Percentiles rank a stretch among this genome's conserved stretches.
These are phyloP conservation scores for Muscicapa adusta DNA, from an alignment of 2,113 vertebrate genomes.

Conservation along the genomic window DNA sequence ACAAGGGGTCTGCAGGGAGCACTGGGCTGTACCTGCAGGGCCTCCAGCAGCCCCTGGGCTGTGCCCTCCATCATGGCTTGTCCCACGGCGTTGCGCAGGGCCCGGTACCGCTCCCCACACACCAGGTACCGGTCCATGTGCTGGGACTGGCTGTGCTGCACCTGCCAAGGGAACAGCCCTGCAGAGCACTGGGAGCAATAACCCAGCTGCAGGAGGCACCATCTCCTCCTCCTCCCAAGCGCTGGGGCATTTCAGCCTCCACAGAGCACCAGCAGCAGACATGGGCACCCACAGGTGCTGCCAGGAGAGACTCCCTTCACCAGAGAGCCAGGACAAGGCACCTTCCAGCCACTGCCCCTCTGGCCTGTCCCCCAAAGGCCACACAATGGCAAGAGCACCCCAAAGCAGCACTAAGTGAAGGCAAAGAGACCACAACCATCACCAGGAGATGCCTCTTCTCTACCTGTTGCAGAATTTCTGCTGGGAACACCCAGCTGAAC, in stretches of 20 bases:
- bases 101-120: constrained; percentile 78
- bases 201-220: not conserved
- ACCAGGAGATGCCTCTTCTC: not conserved
- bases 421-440: not conserved
- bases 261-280: not conserved
- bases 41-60: constrained; percentile 43
- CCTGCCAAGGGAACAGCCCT: not conserved
- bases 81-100: constrained; percentile 79
- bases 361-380: not conserved
- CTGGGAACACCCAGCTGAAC: constrained; percentile 85
- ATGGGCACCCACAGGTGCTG: not conserved
- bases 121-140: constrained; percentile 83
- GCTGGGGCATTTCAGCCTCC: not conserved
- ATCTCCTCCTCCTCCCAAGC: not conserved
- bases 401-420: not conserved
- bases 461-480: constrained; percentile 78
- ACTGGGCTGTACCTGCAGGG: constrained; percentile 73
- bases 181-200: not conserved
- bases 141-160: constrained; percentile 39
- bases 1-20: not conserved
- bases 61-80: constrained; percentile 71
- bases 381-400: not conserved
- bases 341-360: not conserved
- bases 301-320: not conserved
- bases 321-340: not conserved